Conservation (phyloP, 2,888 invertebrate genomes). For the Nomada fabriciana region DNA sequence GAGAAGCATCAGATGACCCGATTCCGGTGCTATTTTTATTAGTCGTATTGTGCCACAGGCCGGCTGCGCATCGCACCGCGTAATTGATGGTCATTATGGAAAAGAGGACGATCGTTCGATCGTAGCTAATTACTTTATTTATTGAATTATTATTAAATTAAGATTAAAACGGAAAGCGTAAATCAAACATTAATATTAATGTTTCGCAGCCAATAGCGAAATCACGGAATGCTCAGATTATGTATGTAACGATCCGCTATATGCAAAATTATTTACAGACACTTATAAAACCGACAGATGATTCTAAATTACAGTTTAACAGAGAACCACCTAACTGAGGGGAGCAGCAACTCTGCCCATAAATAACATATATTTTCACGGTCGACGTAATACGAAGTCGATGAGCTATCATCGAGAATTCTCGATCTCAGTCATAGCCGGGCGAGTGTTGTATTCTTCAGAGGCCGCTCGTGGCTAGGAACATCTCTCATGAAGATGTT, state of each 20-base stretch:
- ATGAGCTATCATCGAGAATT: slow-evolving; percentile 39
- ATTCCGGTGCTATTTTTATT: neutral
- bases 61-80: neutral
- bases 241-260: too few relatives aligned
- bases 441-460: slow-evolving; percentile 55
- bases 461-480: slow-evolving; percentile 24
- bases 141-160: too few relatives aligned
- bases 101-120: neutral
- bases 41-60: neutral
- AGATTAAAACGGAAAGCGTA: too few relatives aligned
- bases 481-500: slow-evolving; percentile 54
- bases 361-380: slow-evolving; percentile 29
- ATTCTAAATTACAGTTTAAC: slow-evolving; percentile 12
- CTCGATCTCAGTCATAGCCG: slow-evolving; percentile 54
- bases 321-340: neutral
- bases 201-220: too few relatives aligned
- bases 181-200: too few relatives aligned
- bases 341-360: slow-evolving; percentile 1
- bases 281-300: neutral
- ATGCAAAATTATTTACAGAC: too few relatives aligned
- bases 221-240: too few relatives aligned
- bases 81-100: neutral
- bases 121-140: too few relatives aligned
- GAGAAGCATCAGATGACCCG: neutral
- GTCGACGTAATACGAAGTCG: slow-evolving; percentile 34